Evolutionary conservation across 2,113 vertebrate species (phyloP).

Genomic region (Hippocampus zosterae): DNA sequence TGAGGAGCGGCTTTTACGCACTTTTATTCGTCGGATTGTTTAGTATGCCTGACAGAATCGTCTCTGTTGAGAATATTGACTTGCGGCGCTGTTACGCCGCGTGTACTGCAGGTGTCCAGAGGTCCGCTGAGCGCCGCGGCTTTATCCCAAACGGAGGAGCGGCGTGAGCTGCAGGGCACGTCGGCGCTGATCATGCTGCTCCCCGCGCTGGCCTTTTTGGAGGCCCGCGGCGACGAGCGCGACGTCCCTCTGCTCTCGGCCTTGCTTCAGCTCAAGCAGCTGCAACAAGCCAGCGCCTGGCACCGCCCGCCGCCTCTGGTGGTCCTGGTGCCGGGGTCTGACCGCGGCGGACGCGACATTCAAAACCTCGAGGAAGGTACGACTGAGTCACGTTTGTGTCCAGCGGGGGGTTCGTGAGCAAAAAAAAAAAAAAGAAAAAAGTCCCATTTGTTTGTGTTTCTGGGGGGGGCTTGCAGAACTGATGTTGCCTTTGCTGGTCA

Average conservation of each 20-base stretch:
- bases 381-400: neutral
- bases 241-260: constrained; percentile 84
- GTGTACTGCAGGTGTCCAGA: constrained; percentile 70
- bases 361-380: constrained; percentile 63
- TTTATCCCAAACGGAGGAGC: constrained; percentile 71
- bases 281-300: constrained; percentile 84
- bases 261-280: constrained; percentile 84
- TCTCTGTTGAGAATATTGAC: too few relatives aligned
- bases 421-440: too few relatives aligned
- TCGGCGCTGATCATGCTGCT: constrained; percentile 82
- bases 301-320: constrained; percentile 78
- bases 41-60: too few relatives aligned
- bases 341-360: neutral
- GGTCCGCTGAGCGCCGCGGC: constrained; percentile 72
- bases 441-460: neutral
- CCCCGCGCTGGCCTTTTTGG: constrained; percentile 53
- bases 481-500: constrained; percentile 80
- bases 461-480: constrained; percentile 70
- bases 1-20: too few relatives aligned
- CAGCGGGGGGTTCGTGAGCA: too few relatives aligned
- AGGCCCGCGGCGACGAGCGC: constrained; percentile 54
- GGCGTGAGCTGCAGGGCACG: constrained; percentile 82
- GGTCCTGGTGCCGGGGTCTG: constrained; percentile 74
- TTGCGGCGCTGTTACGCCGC: too few relatives aligned
- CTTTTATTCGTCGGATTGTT: too few relatives aligned